A percentile compares a stretch with the other conserved stretches of the same genome.
phyloP scores from a whole-genome alignment of 2,113 vertebrate genomes.

The Eurypyga helias region DNA sequence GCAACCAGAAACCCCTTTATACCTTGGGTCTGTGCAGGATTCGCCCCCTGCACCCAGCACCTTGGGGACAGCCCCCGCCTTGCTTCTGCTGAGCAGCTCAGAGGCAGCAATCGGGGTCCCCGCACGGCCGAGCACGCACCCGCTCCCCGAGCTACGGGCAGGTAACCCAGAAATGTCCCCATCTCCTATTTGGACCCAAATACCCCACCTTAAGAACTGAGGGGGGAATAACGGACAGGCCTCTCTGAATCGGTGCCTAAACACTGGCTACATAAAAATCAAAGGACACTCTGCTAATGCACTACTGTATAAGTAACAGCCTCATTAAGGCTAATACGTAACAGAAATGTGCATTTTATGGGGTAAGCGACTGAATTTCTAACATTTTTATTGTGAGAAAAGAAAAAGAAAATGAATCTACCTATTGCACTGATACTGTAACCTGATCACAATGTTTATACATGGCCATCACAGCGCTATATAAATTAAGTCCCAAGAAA shows the following conservation, averaged over 20 bases:
- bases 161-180: background rate
- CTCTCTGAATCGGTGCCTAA: background rate
- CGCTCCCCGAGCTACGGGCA: background rate
- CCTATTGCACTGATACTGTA: conserved; percentile 50
- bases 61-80: background rate
- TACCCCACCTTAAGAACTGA: background rate
- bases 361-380: conserved; percentile 57
- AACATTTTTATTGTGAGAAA: conserved; percentile 54
- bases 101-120: background rate
- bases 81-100: background rate
- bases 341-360: conserved; percentile 54
- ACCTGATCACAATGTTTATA: conserved; percentile 75
- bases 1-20: background rate
- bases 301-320: conserved; percentile 66
- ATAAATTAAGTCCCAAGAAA: conserved; percentile 72
- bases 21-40: background rate
- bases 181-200: background rate
- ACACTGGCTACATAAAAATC: conserved; percentile 66
- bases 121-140: rapidly evolving
- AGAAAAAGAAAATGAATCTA: conserved; percentile 51
- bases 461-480: conserved; percentile 52
- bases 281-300: conserved; percentile 70
- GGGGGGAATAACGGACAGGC: background rate
- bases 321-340: conserved; percentile 43
- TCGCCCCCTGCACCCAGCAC: background rate